Percentiles rank a stretch among this genome's conserved stretches.
Conservation (phyloP, 2,797 vertebrate species). For the Tangara arthus region DNA sequence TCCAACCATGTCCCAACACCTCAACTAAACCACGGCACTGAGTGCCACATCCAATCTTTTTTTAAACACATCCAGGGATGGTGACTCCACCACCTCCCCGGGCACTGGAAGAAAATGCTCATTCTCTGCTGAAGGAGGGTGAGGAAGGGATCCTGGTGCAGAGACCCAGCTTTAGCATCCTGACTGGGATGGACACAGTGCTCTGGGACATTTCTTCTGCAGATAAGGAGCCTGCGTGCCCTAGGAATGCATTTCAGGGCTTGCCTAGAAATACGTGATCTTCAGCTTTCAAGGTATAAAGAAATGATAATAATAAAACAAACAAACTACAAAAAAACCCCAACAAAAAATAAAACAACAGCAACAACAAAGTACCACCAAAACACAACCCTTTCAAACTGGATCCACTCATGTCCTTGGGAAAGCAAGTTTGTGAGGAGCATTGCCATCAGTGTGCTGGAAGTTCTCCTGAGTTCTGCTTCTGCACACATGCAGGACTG, state of each 20-base stretch:
- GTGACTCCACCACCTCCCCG: not conserved
- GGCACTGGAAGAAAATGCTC: not conserved
- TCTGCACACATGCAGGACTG: not conserved
- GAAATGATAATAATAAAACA: not conserved
- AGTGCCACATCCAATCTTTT: not conserved
- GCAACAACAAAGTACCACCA: too few relatives aligned
- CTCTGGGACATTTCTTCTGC: not conserved
- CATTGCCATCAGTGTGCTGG: not conserved
- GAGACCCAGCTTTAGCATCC: not conserved
- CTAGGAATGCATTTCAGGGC: not conserved
- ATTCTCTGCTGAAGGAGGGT: not conserved
- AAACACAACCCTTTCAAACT: not conserved
- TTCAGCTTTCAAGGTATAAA: not conserved
- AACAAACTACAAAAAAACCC: too few relatives aligned
- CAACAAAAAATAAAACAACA: too few relatives aligned
- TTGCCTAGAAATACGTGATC: not conserved
- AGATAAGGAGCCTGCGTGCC: not conserved
- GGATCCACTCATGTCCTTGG: not conserved
- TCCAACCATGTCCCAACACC: not conserved
- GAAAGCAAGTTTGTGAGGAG: not conserved
- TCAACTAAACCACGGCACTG: not conserved
- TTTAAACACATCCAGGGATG: not conserved
- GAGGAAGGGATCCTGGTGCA: not conserved
- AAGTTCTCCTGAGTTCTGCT: not conserved
- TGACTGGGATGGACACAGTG: rapidly evolving